Base-by-base conservation (phyloP, 1,140 invertebrate species). In the Drosophila malerkotliana region DNA sequence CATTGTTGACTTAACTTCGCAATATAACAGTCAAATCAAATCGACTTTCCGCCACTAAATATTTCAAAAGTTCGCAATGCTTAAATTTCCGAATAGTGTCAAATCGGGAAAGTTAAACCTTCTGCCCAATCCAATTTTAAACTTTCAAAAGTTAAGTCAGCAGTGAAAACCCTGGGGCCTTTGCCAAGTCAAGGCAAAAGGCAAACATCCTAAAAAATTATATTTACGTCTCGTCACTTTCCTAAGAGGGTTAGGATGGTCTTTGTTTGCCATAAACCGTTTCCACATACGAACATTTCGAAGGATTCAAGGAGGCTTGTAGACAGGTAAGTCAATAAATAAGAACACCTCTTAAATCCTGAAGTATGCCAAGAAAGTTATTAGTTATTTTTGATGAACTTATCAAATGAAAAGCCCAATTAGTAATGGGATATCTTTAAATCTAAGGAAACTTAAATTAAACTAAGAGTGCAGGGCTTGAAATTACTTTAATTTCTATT, bases 161-260 rank as follows among this genome's bases (percentile, higher is more conserved):
- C 51, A 78, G 57, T 75, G 60, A 53, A 78, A 48, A 56, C 64
- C 56, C 30, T 34, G 28, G 56, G 47, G 56, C 64, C 24, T 62
- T 39, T 49, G 48, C 53, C 39, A 63, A 73, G 39, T 52, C 62
- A 37, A 57, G 72, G 54, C 77, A 37, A 55, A 71, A 74, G 60
- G 71, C 66, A 77, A 82, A 83, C 66, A 75, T 71, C 82, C 79
- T 78, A 47, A 59, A 77, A 10, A 82, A 82, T 74, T 57, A 66
- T 69, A 82, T 82, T 82, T 75, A 74, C 26, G 26, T 28, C 26
- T 28, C 26, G 26, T 28, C 34, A 37, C 34, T 37, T 37, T 4
- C 12, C 34, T 12, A 37, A 28, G 14, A 41, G 59, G 24, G 15
- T 28, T 15, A 14, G 26, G 39, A 28, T 18, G 49, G 48, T 28